A percentile compares a stretch with the other conserved stretches of the same genome.
Conservation (phyloP, 2,797 vertebrate species). For the Dendrocincla tyrannina region DNA sequence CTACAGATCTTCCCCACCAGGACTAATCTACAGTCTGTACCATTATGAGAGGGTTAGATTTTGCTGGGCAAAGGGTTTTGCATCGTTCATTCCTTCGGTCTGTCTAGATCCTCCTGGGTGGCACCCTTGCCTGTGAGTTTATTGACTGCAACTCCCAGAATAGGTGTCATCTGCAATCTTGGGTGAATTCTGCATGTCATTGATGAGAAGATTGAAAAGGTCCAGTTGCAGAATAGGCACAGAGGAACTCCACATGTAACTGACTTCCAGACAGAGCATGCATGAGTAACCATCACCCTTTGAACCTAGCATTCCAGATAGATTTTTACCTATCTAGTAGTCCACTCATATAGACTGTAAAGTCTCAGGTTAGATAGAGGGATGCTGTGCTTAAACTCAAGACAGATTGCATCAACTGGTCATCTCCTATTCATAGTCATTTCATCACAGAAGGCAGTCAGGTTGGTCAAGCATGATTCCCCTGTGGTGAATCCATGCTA, state of each 20-base stretch:
- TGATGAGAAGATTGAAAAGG: neutral
- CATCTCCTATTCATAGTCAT: neutral
- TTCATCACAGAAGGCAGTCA: neutral
- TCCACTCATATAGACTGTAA: neutral
- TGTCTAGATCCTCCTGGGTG: neutral
- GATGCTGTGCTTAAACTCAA: neutral
- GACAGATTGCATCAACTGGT: neutral
- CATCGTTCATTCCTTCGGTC: neutral
- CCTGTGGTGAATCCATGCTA: neutral
- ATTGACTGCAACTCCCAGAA: neutral
- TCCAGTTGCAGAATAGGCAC: accelerated
- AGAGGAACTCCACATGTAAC: neutral
- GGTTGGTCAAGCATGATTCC: neutral
- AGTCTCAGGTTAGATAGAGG: neutral
- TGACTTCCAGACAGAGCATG: neutral
- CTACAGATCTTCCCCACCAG: neutral
- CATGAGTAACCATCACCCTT: neutral
- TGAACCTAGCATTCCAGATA: neutral
- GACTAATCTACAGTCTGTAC: neutral
- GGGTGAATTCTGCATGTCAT: neutral
- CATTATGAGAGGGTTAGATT: neutral
- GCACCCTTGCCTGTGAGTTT: neutral
- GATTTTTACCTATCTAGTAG: neutral
- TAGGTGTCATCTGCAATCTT: neutral
- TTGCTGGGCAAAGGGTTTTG: neutral